These are phyloP conservation scores for Hemaris fuciformis DNA, from an alignment of 2,888 invertebrate genomes.

Conservation along the genomic window DNA sequence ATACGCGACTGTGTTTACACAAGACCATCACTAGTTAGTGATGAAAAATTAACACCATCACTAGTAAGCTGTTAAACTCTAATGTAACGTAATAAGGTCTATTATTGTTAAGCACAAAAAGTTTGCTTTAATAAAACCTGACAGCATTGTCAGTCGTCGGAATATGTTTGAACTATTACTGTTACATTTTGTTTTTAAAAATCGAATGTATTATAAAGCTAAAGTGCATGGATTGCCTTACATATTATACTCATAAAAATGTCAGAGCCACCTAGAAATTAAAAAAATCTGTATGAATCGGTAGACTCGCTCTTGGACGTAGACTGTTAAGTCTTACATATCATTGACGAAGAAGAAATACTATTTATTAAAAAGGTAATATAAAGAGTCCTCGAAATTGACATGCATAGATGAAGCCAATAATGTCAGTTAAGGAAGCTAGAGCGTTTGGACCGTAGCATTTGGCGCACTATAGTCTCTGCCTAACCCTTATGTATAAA, in stretches of 20 bases:
- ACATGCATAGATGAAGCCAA: too few species aligned
- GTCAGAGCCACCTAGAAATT: too few species aligned
- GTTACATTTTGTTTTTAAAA: background rate
- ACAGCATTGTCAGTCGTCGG: conserved; percentile 33
- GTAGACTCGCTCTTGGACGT: too few species aligned
- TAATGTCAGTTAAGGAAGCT: too few species aligned
- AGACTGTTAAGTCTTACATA: too few species aligned
- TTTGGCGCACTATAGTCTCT: too few species aligned
- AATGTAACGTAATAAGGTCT: background rate
- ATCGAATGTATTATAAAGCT: background rate
- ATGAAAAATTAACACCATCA: conserved; percentile 26
- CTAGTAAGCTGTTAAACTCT: conserved; percentile 18
- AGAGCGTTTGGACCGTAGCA: too few species aligned
- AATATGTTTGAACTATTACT: conserved; percentile 27
- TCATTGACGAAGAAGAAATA: too few species aligned
- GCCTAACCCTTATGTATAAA: too few species aligned
- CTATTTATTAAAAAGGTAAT: too few species aligned
- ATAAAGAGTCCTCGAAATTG: too few species aligned
- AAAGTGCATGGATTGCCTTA: background rate
- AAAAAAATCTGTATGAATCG: too few species aligned
- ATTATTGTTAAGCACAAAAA: conserved; percentile 2
- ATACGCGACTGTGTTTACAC: conserved; percentile 67
- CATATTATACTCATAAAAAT: background rate
- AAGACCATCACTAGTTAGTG: conserved; percentile 47
- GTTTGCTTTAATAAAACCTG: conserved; percentile 16